Evolutionary conservation across 2,113 vertebrate species (phyloP), one percentile per base, ranked within the genome.

Genomic region (Sisor rabdophorus): DNA sequence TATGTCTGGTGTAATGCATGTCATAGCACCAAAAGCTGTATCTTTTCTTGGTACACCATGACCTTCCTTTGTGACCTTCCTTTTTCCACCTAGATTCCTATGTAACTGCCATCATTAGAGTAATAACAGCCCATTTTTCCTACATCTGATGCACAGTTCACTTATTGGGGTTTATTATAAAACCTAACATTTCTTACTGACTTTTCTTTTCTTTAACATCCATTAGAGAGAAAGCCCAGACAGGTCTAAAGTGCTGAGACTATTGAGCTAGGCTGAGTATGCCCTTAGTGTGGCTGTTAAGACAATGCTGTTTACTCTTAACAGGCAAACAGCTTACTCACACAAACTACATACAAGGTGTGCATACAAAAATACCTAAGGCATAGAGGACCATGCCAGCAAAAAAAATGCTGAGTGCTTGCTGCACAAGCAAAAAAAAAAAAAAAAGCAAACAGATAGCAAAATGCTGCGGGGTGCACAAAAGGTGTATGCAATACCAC

Each of bases 251-350:
- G 16, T 75, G 67, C 60, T 76, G 48, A 79, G 78, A 61, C 54
- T 69, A 71, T 73, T 73, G 70, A 68, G 53, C 80, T 74, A 55
- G 24, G 68, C 82, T 75, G 81, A 83, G 48, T 13, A 69, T 77
- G 84, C 80, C 83, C 79, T 83, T 84, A 84, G 72, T 52, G 58
- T 85, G 85, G 75, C 84, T 80, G 82, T 85, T 88, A 89, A 89
- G 85, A 87, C 86, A 87, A 72, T 87, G 86, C 91, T 89, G 61
- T 64, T 44, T 86, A 88, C 89, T 85, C 84, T 50, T 77, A 52
- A 59, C 36, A 58, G 65, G 26, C 60, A 65, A 20, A 73, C 22
- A 50, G 53, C 22, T 71, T 76, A 69, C 53, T 73, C 13, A 70
- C 36, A 19, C 32, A 80, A 72, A 76, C n/a, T 5, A 20, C 71